Evolutionary conservation across 1,140 invertebrate species (phyloP).

Genomic region (Centruroides sculpturatus): DNA sequence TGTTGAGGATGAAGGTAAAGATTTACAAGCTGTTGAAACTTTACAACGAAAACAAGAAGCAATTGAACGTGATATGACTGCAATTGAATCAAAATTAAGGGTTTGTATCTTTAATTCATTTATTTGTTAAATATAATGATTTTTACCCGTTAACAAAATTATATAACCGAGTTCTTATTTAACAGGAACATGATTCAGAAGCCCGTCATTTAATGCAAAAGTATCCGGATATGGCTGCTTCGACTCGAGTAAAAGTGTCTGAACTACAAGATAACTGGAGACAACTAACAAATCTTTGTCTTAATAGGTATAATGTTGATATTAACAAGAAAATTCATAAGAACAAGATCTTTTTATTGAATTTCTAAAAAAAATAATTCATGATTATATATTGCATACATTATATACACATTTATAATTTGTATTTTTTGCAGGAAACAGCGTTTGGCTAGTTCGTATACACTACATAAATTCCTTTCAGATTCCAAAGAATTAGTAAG

Average conservation of each 20-base stretch:
- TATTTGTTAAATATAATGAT: not conserved
- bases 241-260: constrained; percentile 50
- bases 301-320: constrained; percentile 5
- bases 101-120: constrained; percentile 20
- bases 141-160: not conserved
- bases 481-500: constrained; percentile 15
- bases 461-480: constrained; percentile 60
- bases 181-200: constrained; percentile 46
- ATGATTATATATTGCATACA: not conserved
- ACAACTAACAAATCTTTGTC: constrained; percentile 48
- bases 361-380: not conserved
- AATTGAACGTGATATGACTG: constrained; percentile 68
- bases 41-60: constrained; percentile 65
- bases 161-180: not conserved
- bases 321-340: not conserved
- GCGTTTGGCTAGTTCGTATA: constrained; percentile 51
- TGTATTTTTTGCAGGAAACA: constrained; percentile 38
- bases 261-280: constrained; percentile 53
- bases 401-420: not conserved
- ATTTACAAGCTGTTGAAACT: constrained; percentile 59
- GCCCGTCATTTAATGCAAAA: constrained; percentile 49
- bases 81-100: constrained; percentile 65
- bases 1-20: constrained; percentile 57
- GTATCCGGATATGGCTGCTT: constrained; percentile 51
- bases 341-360: not conserved